These are phyloP conservation scores for Smittia sp. DNA, from an alignment of 2,888 invertebrate species.

Conservation along the genomic window DNA sequence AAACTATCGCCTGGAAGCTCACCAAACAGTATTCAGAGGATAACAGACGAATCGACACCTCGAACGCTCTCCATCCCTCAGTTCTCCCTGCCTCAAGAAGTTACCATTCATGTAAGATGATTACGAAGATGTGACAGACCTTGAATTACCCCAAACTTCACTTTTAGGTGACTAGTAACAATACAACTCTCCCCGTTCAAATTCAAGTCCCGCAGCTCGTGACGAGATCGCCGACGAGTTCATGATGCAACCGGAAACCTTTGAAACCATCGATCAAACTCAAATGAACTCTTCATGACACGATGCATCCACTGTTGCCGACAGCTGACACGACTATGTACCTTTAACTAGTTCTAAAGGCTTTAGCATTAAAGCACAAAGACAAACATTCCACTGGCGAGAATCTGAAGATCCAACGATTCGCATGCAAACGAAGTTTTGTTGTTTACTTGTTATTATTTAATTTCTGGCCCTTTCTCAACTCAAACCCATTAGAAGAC, in stretches of 20 bases:
- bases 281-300: background rate
- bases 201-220: conserved; percentile 61
- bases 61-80: background rate
- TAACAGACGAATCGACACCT: background rate
- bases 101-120: conserved; percentile 22
- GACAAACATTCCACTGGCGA: conserved; percentile 5
- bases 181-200: conserved; percentile 62
- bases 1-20: background rate
- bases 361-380: no score
- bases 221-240: conserved; percentile 37
- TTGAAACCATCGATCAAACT: background rate
- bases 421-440: no score
- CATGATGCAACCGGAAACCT: background rate
- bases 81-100: conserved; percentile 21
- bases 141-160: background rate
- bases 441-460: no score
- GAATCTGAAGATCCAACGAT: no score
- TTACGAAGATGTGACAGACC: background rate
- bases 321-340: background rate
- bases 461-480: background rate
- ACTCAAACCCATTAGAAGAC: background rate
- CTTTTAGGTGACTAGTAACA: conserved; percentile 58
- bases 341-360: background rate
- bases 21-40: background rate
- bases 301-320: background rate